Conservation (phyloP, 2,113 vertebrate species). For the Polyodon spathula region DNA sequence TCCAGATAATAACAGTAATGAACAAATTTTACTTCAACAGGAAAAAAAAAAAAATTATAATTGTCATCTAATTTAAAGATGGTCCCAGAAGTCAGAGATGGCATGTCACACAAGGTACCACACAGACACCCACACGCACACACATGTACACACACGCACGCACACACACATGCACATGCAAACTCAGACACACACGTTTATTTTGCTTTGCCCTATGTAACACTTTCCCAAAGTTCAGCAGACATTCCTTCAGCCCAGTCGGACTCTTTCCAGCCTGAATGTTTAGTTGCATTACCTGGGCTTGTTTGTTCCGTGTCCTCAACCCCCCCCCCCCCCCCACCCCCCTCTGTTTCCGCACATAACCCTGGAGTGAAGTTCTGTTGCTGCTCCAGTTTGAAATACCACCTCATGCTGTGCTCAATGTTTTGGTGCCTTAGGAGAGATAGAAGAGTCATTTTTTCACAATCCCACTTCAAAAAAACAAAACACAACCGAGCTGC, state of each 20-base stretch:
- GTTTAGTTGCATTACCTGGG: neutral
- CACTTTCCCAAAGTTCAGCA: too few relatives aligned
- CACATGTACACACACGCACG: neutral
- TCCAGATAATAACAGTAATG: too few relatives aligned
- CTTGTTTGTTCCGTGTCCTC: neutral
- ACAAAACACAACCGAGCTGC: neutral
- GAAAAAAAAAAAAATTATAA: too few relatives aligned
- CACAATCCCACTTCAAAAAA: slow-evolving; percentile 1
- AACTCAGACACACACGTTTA: neutral
- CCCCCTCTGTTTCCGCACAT: neutral
- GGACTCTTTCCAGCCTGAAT: neutral
- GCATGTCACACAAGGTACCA: too few relatives aligned
- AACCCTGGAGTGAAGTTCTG: neutral
- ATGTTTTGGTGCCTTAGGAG: neutral
- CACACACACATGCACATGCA: neutral
- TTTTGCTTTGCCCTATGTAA: too few relatives aligned
- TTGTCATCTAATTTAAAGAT: too few relatives aligned
- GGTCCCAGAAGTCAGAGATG: too few relatives aligned
- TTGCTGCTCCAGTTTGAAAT: neutral
- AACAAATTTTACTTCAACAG: too few relatives aligned
- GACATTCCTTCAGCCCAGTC: neutral
- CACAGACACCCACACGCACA: too few relatives aligned
- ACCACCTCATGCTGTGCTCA: slow-evolving; percentile 1
- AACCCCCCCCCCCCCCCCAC: too few relatives aligned
- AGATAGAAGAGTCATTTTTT: neutral